Evolutionary conservation across 2,888 invertebrate genomes (phyloP), one percentile per base, ranked within the genome.

Genomic region (Microplitis manilae): DNA sequence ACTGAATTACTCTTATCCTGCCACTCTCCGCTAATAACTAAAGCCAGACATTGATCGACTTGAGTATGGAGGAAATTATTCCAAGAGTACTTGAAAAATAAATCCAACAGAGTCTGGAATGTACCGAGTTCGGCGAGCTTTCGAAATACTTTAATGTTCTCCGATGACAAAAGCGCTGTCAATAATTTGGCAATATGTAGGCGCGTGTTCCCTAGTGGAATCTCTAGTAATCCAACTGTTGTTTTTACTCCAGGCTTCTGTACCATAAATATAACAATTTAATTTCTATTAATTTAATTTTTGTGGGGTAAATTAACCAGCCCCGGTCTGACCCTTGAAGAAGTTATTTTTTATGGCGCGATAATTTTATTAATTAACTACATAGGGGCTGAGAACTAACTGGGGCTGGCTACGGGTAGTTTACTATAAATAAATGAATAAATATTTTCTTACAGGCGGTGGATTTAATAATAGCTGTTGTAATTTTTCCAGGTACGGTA

Each of bases 41-140:
- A 92, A 79, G 92, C 92, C 84, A 97, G 91, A 89, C 96, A 95
- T 90, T 94, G 93, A 90, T 95, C 94, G 83, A 97, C 95, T 91
- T 97, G 96, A 83, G 95, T 95, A 91, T 98, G 98, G 88, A 98
- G 93, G 92, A 98, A 98, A 92, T 97, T 98, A 92, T 98, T 98
- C 95, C 97, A 95, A 82, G 94, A 93, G 91, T 95, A 96, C 90
- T 93, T 92, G 91, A 97, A 96, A 92, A 97, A 96, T 90, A 98
- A 92, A 90, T 97, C 95, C 88, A 93, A 86, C 83, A 93, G 88
- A 81, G 92, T 91, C 84, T 91, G 89, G 81, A 93, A 90, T 81
- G 93, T 92, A 84, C 91, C 91, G 80, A 93, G 89, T 82, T 91
- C 90, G 76, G 91, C 90, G 83, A 93, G 91, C 90, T 94, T 94